These are phyloP conservation scores for Emydoidea blandingii DNA, from an alignment of 2,797 vertebrate genomes.

Conservation along the genomic window DNA sequence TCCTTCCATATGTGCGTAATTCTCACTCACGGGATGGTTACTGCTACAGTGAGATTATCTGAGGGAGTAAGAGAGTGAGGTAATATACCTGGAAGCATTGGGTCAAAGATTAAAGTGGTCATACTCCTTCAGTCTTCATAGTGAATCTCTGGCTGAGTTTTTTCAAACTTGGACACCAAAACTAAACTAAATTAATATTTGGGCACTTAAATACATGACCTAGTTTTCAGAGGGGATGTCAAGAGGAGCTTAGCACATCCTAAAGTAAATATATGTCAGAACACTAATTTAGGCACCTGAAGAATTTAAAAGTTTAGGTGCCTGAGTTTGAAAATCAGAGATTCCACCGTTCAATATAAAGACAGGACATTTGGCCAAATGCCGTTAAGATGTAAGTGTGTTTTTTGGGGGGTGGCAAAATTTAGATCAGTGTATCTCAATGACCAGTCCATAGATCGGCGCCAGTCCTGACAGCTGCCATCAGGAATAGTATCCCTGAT, in stretches of 20 bases:
- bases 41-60: not conserved
- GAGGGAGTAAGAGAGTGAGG: not conserved
- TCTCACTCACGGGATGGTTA: not conserved
- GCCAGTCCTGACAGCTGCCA: no score
- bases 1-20: not conserved
- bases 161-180: not conserved
- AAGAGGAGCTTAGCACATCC: not conserved
- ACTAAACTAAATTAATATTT: not conserved
- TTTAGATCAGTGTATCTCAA: not conserved
- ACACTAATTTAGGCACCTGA: not conserved
- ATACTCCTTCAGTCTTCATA: not conserved
- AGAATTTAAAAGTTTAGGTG: not conserved
- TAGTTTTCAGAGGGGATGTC: not conserved
- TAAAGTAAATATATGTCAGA: not conserved
- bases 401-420: not conserved
- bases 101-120: not conserved
- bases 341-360: not conserved
- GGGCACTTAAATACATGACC: not conserved
- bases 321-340: not conserved
- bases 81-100: not conserved
- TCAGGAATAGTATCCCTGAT: no score
- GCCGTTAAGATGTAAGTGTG: not conserved
- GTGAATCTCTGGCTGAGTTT: not conserved
- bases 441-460: no score
- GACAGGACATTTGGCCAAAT: not conserved